Evolutionary conservation across 2,113 vertebrate species (phyloP).

Genomic region (Capra hircus): DNA sequence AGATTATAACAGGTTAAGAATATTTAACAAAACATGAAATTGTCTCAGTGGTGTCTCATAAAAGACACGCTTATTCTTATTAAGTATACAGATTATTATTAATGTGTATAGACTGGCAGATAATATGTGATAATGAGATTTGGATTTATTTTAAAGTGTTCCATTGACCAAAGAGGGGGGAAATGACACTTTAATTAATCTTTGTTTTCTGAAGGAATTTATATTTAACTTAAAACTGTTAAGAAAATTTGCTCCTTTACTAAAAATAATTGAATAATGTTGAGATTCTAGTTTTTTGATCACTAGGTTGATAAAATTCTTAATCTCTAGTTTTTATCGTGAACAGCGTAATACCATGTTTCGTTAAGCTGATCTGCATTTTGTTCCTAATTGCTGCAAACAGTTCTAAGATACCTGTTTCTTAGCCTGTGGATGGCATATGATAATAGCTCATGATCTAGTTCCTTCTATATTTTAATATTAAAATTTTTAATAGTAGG

Average conservation of each 20-base stretch:
- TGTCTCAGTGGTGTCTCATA: neutral
- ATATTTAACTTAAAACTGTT: neutral
- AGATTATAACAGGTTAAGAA: neutral
- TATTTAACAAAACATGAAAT: neutral
- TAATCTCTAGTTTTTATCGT: neutral
- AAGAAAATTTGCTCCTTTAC: neutral
- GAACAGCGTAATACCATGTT: neutral
- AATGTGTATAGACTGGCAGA: neutral
- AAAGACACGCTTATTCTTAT: neutral
- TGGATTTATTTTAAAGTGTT: conserved; percentile 21
- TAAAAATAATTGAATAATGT: neutral
- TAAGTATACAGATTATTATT: neutral
- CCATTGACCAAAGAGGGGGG: neutral
- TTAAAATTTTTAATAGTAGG: neutral
- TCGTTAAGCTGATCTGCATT: neutral
- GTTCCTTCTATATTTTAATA: neutral
- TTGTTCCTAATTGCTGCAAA: neutral
- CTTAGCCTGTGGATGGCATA: neutral
- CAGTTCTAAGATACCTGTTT: neutral
- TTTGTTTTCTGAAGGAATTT: conserved; percentile 23
- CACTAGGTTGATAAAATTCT: neutral
- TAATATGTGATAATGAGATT: neutral
- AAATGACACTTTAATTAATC: neutral
- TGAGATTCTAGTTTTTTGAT: conserved; percentile 8
- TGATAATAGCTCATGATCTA: neutral